Conservation (phyloP, 2,888 invertebrate genomes). For the Dorcus hopei region DNA sequence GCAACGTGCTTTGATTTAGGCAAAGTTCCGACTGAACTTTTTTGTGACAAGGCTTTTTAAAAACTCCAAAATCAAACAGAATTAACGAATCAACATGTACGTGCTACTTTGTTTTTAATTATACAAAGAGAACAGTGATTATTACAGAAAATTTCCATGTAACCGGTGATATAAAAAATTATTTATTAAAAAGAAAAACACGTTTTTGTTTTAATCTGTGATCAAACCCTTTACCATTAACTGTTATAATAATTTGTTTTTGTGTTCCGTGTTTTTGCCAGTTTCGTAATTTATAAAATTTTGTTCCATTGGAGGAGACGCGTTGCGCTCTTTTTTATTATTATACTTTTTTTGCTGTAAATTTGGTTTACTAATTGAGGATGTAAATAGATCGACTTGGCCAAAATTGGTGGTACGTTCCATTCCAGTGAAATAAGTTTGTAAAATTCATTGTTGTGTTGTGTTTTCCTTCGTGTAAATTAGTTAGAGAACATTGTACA, state of each 20-base stretch:
- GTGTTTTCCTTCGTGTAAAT: slow-evolving; percentile 41
- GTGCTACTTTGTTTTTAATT: background rate
- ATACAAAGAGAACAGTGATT: background rate
- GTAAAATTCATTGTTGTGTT: slow-evolving; percentile 41
- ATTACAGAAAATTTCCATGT: background rate
- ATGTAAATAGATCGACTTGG: slow-evolving; percentile 30
- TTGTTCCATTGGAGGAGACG: background rate
- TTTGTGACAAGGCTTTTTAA: slow-evolving; percentile 10
- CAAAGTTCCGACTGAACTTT: background rate
- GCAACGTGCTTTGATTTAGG: too few species aligned
- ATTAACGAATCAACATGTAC: background rate
- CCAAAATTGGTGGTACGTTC: slow-evolving; percentile 37
- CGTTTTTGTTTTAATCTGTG: slow-evolving; percentile 31
- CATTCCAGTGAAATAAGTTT: slow-evolving; percentile 44
- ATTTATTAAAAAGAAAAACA: slow-evolving; percentile 6
- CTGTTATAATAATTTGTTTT: slow-evolving; percentile 29
- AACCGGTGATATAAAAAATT: background rate
- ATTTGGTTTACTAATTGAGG: background rate
- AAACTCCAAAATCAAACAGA: background rate
- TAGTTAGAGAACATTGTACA: slow-evolving; percentile 43
- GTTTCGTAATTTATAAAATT: background rate
- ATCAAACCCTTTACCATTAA: slow-evolving; percentile 35
- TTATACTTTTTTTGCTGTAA: background rate
- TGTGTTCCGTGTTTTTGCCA: slow-evolving; percentile 22
- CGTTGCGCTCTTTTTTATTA: background rate